These are phyloP conservation scores for Oscheius myriophilus DNA, from an alignment of 2,888 invertebrate genomes.

Conservation along the genomic window DNA sequence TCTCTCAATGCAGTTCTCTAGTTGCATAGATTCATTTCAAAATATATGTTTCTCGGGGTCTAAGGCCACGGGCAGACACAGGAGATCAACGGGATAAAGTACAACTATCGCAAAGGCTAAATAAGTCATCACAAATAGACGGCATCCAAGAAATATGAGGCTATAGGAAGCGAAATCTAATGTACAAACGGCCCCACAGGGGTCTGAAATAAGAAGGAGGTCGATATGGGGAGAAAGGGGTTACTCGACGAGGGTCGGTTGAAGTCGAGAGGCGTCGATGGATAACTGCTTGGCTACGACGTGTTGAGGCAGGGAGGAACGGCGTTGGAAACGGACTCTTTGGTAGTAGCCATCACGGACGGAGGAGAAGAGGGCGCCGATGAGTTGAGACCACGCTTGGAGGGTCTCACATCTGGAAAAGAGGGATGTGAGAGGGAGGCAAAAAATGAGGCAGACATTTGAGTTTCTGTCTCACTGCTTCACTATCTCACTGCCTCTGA, in stretches of 20 bases:
- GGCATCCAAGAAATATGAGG: background rate
- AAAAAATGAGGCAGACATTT: background rate
- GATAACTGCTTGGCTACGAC: constrained; percentile 48
- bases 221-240: background rate
- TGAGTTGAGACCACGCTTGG: constrained; percentile 67
- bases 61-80: constrained; percentile 18
- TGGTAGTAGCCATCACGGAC: constrained; percentile 67
- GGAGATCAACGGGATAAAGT: constrained; percentile 20
- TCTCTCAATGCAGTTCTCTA: too few relatives aligned
- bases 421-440: background rate
- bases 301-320: constrained; percentile 58
- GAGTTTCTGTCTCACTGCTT: background rate
- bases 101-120: background rate
- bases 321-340: constrained; percentile 32
- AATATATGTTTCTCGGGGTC: constrained; percentile 2
- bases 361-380: constrained; percentile 64
- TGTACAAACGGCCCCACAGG: too few relatives aligned
- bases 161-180: background rate
- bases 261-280: constrained; percentile 18
- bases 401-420: constrained; percentile 63
- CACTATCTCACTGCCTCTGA: background rate
- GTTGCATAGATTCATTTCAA: background rate
- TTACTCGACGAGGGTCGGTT: constrained; percentile 19
- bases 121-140: background rate
- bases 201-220: too few relatives aligned